Evolutionary conservation across 2,113 vertebrate genomes (phyloP).

Genomic region (Triplophysa rosa): DNA sequence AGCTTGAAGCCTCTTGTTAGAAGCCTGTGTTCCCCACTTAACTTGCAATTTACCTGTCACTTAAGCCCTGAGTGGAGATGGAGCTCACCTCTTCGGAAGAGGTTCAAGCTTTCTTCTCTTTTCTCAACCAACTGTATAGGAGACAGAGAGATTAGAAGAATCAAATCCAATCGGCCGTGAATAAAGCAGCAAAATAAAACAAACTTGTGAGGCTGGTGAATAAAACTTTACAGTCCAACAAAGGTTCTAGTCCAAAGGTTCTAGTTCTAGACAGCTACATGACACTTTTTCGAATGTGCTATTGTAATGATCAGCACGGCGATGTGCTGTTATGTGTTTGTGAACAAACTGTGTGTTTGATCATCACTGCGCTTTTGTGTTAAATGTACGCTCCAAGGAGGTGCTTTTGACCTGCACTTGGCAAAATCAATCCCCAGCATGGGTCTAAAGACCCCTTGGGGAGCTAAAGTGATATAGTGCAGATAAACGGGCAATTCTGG

Average conservation of each 20-base stretch:
- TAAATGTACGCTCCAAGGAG: too few relatives aligned
- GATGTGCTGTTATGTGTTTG: too few relatives aligned
- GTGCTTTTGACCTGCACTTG: too few relatives aligned
- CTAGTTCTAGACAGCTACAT: neutral
- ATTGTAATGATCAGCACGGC: neutral
- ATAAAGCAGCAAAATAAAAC: conserved; percentile 20
- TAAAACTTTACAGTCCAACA: conserved; percentile 1
- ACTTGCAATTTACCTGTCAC: conserved; percentile 97
- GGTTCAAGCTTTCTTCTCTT: conserved; percentile 40
- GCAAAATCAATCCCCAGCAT: neutral
- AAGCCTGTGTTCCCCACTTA: conserved; percentile 89
- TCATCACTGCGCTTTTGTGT: too few relatives aligned
- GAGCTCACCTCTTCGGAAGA: conserved; percentile 69
- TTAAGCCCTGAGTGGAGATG: conserved; percentile 74
- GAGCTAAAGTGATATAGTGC: neutral
- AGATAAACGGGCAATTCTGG: neutral
- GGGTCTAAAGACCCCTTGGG: neutral
- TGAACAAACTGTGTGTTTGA: too few relatives aligned
- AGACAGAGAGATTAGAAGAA: conserved; percentile 56
- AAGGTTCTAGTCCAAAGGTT: neutral
- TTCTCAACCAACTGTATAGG: conserved; percentile 58
- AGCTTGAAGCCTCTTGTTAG: conserved; percentile 83
- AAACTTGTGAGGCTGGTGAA: neutral
- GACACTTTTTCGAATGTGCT: neutral
- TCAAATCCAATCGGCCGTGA: conserved; percentile 21